A percentile compares a stretch with the other conserved stretches of the same genome.
Evolutionary conservation across 2,797 vertebrate species (phyloP).

Genomic region (Spheniscus humboldti): DNA sequence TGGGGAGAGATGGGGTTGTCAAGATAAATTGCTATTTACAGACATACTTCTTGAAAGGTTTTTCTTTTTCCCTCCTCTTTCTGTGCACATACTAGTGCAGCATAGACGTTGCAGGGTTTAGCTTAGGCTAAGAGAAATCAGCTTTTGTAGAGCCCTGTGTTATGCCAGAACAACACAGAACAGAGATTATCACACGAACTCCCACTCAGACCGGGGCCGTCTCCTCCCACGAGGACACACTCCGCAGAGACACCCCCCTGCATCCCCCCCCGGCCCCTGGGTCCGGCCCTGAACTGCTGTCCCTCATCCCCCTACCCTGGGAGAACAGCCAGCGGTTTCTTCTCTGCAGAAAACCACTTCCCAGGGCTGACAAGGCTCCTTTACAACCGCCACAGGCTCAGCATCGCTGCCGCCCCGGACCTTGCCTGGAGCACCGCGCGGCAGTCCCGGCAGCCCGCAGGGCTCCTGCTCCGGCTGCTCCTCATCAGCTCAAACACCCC

Average conservation of each 20-base stretch:
- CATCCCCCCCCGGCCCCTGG: neutral
- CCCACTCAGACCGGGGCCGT: neutral
- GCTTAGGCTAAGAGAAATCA: neutral
- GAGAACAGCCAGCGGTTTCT: neutral
- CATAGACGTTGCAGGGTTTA: neutral
- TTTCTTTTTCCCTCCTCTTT: neutral
- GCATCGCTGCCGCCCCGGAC: neutral
- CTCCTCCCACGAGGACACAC: neutral
- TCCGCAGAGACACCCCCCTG: neutral
- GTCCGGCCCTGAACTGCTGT: neutral
- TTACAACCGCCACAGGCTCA: fast-evolving
- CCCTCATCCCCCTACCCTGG: neutral
- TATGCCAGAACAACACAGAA: neutral
- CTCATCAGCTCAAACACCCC: fast-evolving
- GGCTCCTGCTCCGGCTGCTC: neutral
- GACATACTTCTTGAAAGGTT: neutral
- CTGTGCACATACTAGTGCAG: neutral
- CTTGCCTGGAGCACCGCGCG: neutral
- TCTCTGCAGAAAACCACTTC: neutral
- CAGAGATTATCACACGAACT: neutral
- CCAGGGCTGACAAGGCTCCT: neutral
- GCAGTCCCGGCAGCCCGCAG: neutral
- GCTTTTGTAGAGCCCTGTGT: neutral
- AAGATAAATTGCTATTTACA: neutral
- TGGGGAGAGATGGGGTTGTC: neutral